phyloP scores from a whole-genome alignment of 2,113 vertebrate genomes.

The Catharus bicknelli region DNA sequence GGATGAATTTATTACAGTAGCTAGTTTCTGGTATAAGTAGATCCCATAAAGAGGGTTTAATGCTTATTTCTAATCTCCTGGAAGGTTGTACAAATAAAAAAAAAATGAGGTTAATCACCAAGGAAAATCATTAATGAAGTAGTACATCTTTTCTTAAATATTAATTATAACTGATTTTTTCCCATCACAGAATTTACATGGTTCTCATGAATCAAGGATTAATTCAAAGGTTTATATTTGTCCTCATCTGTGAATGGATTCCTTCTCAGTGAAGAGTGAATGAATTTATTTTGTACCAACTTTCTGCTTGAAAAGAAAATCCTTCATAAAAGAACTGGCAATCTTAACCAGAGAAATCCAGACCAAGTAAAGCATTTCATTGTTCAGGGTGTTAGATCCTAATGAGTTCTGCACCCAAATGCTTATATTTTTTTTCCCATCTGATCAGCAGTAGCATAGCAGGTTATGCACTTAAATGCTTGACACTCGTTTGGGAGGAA shows the following conservation, averaged over 20 bases:
- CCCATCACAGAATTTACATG: background rate
- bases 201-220: conserved; percentile 19
- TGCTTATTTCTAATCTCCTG: conserved; percentile 29
- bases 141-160: conserved; percentile 47
- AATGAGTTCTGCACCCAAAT: background rate
- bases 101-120: conserved; percentile 31
- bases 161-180: conserved; percentile 45
- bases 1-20: background rate
- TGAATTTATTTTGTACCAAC: conserved; percentile 20
- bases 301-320: conserved; percentile 39
- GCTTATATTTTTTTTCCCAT: background rate
- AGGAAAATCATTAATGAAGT: conserved; percentile 11
- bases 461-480: background rate
- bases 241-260: conserved; percentile 21
- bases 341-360: conserved; percentile 14
- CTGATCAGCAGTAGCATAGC: background rate
- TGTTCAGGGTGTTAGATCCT: background rate
- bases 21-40: background rate
- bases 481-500: background rate
- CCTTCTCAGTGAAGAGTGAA: conserved; percentile 10
- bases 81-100: conserved; percentile 17
- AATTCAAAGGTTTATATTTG: conserved; percentile 30
- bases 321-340: background rate
- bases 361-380: background rate
- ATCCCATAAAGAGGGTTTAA: background rate